Base-by-base conservation (phyloP, 2,113 vertebrate species). In the Anoura caudifer region DNA sequence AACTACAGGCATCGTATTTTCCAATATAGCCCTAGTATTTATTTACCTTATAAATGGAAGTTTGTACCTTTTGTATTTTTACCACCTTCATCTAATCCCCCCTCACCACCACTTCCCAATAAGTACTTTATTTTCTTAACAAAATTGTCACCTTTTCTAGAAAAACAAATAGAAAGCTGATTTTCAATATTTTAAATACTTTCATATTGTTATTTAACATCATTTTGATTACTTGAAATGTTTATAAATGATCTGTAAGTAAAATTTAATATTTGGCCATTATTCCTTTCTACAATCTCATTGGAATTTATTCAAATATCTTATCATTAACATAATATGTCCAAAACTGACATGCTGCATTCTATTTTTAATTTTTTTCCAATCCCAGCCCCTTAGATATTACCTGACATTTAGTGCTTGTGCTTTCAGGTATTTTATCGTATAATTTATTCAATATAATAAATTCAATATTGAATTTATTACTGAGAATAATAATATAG, bases 401-500 rank as follows among this genome's bases (percentile, higher is more conserved):
- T 77, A 72, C 43, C 47, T 93, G 73, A 95, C 67, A 95, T 90
- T 88, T 90, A 16, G 12, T 75, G 33, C 67, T 81, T 92, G 11
- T 14, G 19, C 15, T 17, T 11, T 95, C 83, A 91, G 41, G 33
- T 59, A 83, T 65, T 88, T 43, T 93, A 67, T 70, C 81, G 22
- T 73, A 90, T 70, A 92, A 76, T 45, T 86, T 87, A 91, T n/a
- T 91, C n/a, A n/a, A n/a, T n/a, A n/a, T n/a, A n/a, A n/a, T n/a
- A n/a, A n/a, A n/a, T n/a, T n/a, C n/a, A n/a, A n/a, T n/a, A n/a
- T n/a, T n/a, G n/a, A n/a, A n/a, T n/a, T n/a, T n/a, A n/a, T n/a
- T n/a, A n/a, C n/a, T n/a, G n/a, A n/a, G 19, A 85, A 91, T 95
- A 94, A 91, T 67, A 94, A 94, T 93, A 91, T 33, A 85, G 24